These are phyloP conservation scores for Operophtera brumata DNA, from an alignment of 2,888 invertebrate genomes.

Conservation along the genomic window DNA sequence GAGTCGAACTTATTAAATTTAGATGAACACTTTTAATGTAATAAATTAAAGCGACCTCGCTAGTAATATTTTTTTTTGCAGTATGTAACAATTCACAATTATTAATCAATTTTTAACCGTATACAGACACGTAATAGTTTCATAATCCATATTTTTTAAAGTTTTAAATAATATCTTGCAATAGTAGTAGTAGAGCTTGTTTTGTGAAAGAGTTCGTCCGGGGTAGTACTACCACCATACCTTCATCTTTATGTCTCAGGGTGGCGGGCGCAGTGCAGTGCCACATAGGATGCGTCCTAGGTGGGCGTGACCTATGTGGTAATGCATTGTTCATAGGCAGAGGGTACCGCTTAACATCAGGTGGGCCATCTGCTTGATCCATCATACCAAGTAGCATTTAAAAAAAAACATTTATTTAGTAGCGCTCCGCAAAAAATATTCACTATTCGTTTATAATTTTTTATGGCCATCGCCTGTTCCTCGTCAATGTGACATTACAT, in stretches of 20 bases:
- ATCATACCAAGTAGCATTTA: too few species aligned
- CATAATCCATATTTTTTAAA: conserved; percentile 6
- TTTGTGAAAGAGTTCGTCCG: too few species aligned
- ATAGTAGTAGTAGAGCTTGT: too few species aligned
- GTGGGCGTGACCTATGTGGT: too few species aligned
- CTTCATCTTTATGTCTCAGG: too few species aligned
- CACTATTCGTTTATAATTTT: conserved; percentile 2
- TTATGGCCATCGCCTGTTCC: conserved; percentile 6
- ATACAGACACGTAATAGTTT: conserved; percentile 6
- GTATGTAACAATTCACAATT: neutral
- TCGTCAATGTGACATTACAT: conserved; percentile 41
- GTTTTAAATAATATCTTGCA: neutral
- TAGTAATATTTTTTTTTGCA: neutral
- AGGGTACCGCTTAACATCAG: too few species aligned
- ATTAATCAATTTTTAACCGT: neutral
- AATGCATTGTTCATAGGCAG: too few species aligned
- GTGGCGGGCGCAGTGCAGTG: too few species aligned
- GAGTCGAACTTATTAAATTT: too few species aligned
- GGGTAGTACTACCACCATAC: too few species aligned
- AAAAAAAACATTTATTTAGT: neutral
- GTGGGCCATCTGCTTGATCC: too few species aligned
- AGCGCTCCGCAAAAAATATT: neutral
- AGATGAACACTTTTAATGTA: neutral
- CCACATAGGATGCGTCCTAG: too few species aligned
- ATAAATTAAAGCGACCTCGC: neutral